Evolutionary conservation across 2,113 vertebrate genomes (phyloP).

Genomic region (Heterotis niloticus): DNA sequence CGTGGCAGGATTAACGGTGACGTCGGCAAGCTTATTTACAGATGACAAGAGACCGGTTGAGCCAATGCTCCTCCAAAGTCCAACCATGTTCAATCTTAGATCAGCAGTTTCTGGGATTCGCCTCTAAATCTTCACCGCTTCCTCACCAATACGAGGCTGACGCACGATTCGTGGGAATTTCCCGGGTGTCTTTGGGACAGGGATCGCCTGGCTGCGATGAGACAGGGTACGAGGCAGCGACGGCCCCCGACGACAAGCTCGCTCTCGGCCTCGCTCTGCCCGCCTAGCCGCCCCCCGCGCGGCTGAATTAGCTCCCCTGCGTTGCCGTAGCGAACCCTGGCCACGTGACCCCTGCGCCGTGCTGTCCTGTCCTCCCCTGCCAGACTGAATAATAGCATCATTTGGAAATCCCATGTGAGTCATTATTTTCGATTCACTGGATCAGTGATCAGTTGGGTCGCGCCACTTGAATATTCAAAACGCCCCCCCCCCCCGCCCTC

Average conservation of each 20-base stretch:
- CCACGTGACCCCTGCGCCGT: slow-evolving; percentile 8
- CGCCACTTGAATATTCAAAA: slow-evolving; percentile 24
- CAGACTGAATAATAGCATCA: slow-evolving; percentile 30
- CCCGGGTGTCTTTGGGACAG: not conserved
- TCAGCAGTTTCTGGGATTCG: too few species aligned
- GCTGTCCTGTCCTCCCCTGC: slow-evolving; percentile 5
- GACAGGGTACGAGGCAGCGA: not conserved
- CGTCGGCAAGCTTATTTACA: too few species aligned
- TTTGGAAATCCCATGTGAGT: slow-evolving; percentile 28
- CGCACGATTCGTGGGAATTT: not conserved
- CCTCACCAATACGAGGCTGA: not conserved
- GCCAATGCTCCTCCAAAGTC: too few species aligned
- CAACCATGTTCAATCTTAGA: too few species aligned
- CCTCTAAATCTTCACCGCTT: not conserved
- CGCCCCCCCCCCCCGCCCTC: not conserved
- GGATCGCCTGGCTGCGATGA: not conserved
- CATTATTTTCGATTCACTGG: slow-evolving; percentile 30
- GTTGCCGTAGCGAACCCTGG: not conserved
- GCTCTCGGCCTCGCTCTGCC: slow-evolving; percentile 10
- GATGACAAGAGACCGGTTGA: too few species aligned
- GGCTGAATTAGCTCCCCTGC: slow-evolving; percentile 15
- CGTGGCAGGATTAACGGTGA: too few species aligned
- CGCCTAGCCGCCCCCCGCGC: slow-evolving; percentile 6
- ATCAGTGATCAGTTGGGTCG: slow-evolving; percentile 28
- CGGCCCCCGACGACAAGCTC: not conserved